Conservation (phyloP, 2,113 vertebrate species). For the Lepisosteus osseus region DNA sequence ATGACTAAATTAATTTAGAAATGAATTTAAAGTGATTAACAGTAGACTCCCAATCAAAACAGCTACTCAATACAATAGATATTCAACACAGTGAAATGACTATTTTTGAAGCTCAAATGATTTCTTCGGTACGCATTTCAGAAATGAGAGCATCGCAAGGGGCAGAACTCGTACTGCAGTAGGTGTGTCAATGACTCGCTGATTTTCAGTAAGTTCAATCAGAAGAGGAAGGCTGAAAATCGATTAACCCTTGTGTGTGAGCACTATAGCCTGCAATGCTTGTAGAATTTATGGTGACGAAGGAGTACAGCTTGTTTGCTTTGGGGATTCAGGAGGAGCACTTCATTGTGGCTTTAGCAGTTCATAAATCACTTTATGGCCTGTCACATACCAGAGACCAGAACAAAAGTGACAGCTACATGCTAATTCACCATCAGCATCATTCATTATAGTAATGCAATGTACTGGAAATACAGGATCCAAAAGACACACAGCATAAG, state of each 20-base stretch:
- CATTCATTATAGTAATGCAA: constrained; percentile 71
- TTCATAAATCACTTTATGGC: constrained; percentile 72
- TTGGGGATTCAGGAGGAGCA: constrained; percentile 59
- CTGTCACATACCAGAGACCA: constrained; percentile 61
- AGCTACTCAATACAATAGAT: no score
- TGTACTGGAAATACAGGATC: constrained; percentile 62
- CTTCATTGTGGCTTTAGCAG: constrained; percentile 62
- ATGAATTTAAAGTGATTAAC: no score
- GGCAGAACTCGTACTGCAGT: no score
- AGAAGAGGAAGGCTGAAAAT: background rate
- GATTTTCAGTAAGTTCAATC: no score
- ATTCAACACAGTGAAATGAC: no score
- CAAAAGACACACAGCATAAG: constrained; percentile 55
- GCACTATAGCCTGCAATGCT: constrained; percentile 36
- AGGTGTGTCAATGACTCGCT: background rate
- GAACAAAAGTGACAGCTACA: constrained; percentile 70
- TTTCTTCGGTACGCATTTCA: no score
- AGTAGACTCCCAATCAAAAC: no score
- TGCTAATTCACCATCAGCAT: constrained; percentile 73
- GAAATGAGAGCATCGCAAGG: no score
- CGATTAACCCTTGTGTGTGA: constrained; percentile 57
- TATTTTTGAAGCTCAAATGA: no score
- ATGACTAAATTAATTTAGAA: no score
- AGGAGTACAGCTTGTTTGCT: constrained; percentile 57
- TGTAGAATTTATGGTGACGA: constrained; percentile 51